Evolutionary conservation across 2,113 vertebrate species (phyloP), one percentile per base, ranked within the genome.

Genomic region (Seriola rivoliana): DNA sequence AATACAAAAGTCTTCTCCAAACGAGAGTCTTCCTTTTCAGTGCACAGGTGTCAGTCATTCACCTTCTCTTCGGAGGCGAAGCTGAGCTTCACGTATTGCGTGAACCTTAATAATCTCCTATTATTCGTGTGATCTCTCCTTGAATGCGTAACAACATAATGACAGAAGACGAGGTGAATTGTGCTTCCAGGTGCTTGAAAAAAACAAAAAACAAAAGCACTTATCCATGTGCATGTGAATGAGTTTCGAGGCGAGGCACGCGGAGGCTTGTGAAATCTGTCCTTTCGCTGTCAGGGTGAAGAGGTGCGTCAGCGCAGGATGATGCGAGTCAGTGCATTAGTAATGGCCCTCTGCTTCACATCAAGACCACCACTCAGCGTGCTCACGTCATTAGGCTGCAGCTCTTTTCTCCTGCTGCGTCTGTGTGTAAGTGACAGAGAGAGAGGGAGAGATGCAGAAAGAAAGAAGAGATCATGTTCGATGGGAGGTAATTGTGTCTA

Each of bases 261-360:
- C 5, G 13, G 14, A 55, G 36, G 70, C 23, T 38, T 3, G 44
- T 52, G 14, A 77, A 38, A 71, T 71, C 8, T 32, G 25, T 57
- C n/a, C 66, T 32, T n/a, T n/a, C 0, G 5, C 57, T 54, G 42
- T 11, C 25, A 0, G 44, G 75, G 63, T 62, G 54, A 76, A 60
- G 1, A 19, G 36, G 29, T 67, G 64, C 42, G 6, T 75, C 78
- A 65, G 82, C 63, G 34, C 29, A 46, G 42, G 38, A 64, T 29
- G 54, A 65, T 57, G 54, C 58, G 17, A 19, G 72, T 60, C 67
- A 13, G 42, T 86, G 75, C 72, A 75, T 91, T 71, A 87, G 60
- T 91, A 76, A 88, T 84, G 63, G n/a, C 76, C 71, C 74, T 80
- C 60, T 75, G 48, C 50, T 50, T 78, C 78, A 65, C 60, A 84